phyloP scores from a whole-genome alignment of 2,113 vertebrate genomes.

The Ammodramus savannarum region DNA sequence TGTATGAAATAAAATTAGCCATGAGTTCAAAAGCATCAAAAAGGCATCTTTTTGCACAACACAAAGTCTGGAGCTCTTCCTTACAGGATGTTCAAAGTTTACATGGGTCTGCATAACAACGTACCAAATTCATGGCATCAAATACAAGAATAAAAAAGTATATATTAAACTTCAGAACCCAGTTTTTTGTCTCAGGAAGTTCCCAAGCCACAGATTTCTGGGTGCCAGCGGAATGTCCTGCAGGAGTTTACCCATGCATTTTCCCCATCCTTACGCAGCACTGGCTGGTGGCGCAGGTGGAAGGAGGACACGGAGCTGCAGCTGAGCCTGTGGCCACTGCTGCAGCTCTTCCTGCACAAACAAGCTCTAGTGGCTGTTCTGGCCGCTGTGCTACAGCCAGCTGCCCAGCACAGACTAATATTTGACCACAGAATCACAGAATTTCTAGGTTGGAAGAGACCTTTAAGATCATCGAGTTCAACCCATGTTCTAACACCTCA shows the following conservation, averaged over 20 bases:
- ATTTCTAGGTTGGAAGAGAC: too few species aligned
- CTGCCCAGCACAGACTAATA: fast-evolving
- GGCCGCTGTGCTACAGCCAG: not conserved
- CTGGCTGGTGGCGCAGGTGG: fast-evolving
- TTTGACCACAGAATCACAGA: too few species aligned
- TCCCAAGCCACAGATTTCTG: not conserved
- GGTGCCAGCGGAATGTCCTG: not conserved
- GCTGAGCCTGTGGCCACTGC: not conserved
- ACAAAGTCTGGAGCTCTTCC: not conserved
- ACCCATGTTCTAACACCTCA: too few species aligned
- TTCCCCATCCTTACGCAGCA: not conserved
- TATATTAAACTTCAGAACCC: not conserved
- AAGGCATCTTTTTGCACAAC: not conserved
- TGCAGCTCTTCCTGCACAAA: not conserved
- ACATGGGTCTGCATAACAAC: not conserved
- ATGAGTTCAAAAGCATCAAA: not conserved
- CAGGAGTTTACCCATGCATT: fast-evolving
- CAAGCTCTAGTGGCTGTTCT: not conserved
- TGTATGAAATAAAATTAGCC: not conserved
- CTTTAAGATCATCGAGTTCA: too few species aligned
- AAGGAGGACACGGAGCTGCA: fast-evolving
- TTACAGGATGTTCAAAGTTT: not conserved
- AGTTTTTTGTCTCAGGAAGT: not conserved
- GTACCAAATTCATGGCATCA: not conserved
- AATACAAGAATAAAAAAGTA: not conserved